Base-by-base conservation (phyloP, 1,140 invertebrate species). In the Hycleus phaleratus region DNA sequence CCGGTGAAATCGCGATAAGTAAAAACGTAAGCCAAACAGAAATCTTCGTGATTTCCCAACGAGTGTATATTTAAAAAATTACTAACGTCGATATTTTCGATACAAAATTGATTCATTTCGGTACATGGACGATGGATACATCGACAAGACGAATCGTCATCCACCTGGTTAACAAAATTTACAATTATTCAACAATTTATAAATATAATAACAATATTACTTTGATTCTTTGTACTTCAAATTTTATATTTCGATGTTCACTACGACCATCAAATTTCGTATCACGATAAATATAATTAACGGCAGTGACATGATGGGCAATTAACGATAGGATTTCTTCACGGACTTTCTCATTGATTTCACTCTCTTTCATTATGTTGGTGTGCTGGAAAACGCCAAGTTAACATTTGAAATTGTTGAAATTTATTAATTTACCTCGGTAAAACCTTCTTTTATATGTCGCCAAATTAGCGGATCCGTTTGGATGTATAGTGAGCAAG, bases 51-150 rank as follows among this genome's bases (percentile, higher is more conserved):
- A 78, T 98, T 95, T 26, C 90, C 87, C 46, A 98, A 79, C 6
- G 96, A 98, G 74, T 99, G 96, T 18, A 98, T 81, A 78, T 99
- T 99, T 42, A 99, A 80, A 76, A 98, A 99, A 79, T 99, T 99
- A 65, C 94, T 97, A 46, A 98, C 97, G 74, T 99, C 97, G 66
- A 99, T 97, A 73, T 99, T 97, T 69, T 93, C 90, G 70, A 93
- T 85, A 74, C 97, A 99, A 74, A 98, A 99, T 47, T 91, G 90
- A 79, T 95, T 97, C 52, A 84, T 78, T 54, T 92, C 87, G 10
- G 82, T 82, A 55, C 82, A 80, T 42, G 78, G 82, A 59, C 79
- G 80, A 18, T 80, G 77, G 9, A 71, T 72, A 44, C 77, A 74
- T 53, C 80, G 81, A 71, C 92, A 95, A 12, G 88, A 81, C 0